Conservation (phyloP, 2,797 vertebrate species). For the Gallirallus australis region DNA sequence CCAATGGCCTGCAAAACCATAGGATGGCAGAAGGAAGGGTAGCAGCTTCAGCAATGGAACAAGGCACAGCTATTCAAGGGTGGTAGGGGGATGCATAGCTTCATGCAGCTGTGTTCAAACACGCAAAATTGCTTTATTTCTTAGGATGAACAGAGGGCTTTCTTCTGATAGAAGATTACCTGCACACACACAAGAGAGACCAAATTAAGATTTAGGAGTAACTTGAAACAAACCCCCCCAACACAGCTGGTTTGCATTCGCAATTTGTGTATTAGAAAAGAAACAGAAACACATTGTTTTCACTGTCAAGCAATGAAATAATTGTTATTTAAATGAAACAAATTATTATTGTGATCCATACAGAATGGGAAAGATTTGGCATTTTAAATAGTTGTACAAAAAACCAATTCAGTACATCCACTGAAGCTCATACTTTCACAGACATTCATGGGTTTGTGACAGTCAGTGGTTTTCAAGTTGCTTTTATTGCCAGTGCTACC, state of each 20-base stretch:
- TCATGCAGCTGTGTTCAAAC: background rate
- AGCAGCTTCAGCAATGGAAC: background rate
- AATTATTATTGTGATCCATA: background rate
- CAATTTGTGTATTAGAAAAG: background rate
- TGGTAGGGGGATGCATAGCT: background rate
- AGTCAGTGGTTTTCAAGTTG: background rate
- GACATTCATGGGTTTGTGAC: background rate
- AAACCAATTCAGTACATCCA: background rate
- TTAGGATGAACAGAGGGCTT: background rate
- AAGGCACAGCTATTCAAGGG: background rate
- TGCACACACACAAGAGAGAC: background rate
- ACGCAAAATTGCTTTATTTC: background rate
- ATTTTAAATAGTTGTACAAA: background rate
- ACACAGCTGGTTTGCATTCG: background rate
- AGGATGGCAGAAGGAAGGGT: fast-evolving
- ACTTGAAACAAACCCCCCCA: background rate
- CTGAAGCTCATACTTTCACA: background rate
- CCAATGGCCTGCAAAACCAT: background rate
- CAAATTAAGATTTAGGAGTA: background rate
- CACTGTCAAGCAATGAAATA: background rate
- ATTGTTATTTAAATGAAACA: background rate
- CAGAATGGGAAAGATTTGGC: background rate
- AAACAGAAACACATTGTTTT: background rate
- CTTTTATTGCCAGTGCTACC: background rate
- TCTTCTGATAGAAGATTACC: background rate